Evolutionary conservation across 2,797 vertebrate genomes (phyloP), one percentile per base, ranked within the genome.

Genomic region (Erethizon dorsatum): DNA sequence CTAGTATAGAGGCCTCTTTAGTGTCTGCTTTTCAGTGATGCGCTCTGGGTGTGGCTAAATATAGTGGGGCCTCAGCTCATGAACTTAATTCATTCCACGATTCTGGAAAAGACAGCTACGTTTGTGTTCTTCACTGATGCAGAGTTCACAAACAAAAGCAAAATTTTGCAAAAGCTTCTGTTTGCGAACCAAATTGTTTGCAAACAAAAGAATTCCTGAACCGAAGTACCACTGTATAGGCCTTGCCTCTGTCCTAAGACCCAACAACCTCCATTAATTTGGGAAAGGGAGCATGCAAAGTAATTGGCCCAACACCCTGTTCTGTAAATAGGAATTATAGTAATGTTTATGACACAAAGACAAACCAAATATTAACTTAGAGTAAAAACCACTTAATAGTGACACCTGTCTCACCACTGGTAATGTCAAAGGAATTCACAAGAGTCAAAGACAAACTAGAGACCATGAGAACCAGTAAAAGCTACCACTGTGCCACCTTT

Each of bases 1-100:
- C 13, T 11, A 8, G 2, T 0, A 3, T n/a, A n/a, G n/a, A 37
- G 7, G 22, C 11, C 41, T 20, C 41, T 28, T 2, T 13, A 47
- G 41, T 14, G 41, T 2, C 71, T 28, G 41, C 12, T 47, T 75
- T 26, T 75, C 71, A 47, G 71, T 28, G 24, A 47, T 75, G 45
- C 24, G 10, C 45, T 75, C 71, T 28, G 26, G 26, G 2, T 15
- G 6, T 26, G n/a, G n/a, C 67, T 22, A 41, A 41, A 71, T 71
- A 5, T 20, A 22, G 37, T 10, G 37, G 37, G 9, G 69, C 20
- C 65, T n/a, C 65, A 37, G 15, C 33, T 8, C 65, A 24, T 5
- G 9, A 41, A 71, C 37, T 41, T 41, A 6, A 47, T 7, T 28
- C 71, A 47, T 15, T 28, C 41, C 26, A 28, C 2, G 22, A 7